Evolutionary conservation across 2,888 invertebrate species (phyloP).

Genomic region (Drosophila subquinaria): DNA sequence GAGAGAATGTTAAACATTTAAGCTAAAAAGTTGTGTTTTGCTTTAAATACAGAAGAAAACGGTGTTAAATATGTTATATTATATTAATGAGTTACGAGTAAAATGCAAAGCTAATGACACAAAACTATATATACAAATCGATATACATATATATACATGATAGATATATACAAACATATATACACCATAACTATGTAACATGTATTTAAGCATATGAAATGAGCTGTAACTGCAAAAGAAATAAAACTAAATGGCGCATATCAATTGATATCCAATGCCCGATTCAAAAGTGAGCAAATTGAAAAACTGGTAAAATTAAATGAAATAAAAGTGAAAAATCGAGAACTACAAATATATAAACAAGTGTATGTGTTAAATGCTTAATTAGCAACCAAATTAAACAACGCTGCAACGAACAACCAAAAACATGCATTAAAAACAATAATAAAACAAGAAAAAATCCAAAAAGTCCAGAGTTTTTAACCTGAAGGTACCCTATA

Average conservation of each 20-base stretch:
- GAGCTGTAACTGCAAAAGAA: constrained; percentile 64
- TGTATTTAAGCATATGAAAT: constrained; percentile 77
- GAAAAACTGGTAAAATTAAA: constrained; percentile 2
- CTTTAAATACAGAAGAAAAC: constrained; percentile 43
- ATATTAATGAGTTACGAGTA: constrained; percentile 44
- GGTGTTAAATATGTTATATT: constrained; percentile 54
- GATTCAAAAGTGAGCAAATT: constrained; percentile 19
- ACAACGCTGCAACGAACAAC: constrained; percentile 39
- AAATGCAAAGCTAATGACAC: constrained; percentile 53
- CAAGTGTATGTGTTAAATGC: constrained; percentile 62
- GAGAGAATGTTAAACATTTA: constrained; percentile 63
- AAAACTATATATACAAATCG: constrained; percentile 37
- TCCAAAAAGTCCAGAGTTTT: not conserved
- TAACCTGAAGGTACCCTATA: constrained; percentile 15
- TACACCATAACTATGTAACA: constrained; percentile 66
- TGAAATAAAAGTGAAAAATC: constrained; percentile 22
- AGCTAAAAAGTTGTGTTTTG: constrained; percentile 63
- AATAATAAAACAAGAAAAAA: constrained; percentile 15
- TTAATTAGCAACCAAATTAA: constrained; percentile 71
- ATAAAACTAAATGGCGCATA: constrained; percentile 31
- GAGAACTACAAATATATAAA: constrained; percentile 32
- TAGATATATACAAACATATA: constrained; percentile 45
- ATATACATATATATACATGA: constrained; percentile 39
- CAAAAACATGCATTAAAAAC: constrained; percentile 46
- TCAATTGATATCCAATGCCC: constrained; percentile 17